Conservation (phyloP, 2,888 invertebrate genomes). For the Drosophila robusta region DNA sequence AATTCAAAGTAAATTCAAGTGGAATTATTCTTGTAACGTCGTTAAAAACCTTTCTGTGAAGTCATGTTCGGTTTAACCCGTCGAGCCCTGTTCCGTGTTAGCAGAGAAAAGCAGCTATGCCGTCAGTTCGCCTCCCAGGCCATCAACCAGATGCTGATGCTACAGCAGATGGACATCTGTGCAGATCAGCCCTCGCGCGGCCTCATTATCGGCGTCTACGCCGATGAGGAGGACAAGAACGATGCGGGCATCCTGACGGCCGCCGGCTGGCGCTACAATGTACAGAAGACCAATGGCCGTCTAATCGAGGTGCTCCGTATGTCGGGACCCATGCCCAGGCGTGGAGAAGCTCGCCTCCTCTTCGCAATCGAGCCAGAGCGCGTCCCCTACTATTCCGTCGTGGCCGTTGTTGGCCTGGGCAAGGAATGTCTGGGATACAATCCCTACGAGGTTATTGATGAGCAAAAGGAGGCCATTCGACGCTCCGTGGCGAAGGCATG, state of each 20-base stretch:
- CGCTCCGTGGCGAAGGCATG: slow-evolving; percentile 89
- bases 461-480: slow-evolving; percentile 90
- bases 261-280: slow-evolving; percentile 87
- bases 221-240: slow-evolving; percentile 86
- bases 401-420: slow-evolving; percentile 92
- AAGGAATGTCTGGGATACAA: slow-evolving; percentile 89
- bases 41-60: neutral
- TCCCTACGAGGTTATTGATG: slow-evolving; percentile 89
- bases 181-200: slow-evolving; percentile 85
- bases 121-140: slow-evolving; percentile 78
- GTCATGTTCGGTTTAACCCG: slow-evolving; percentile 70
- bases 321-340: slow-evolving; percentile 86
- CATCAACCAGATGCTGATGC: slow-evolving; percentile 80
- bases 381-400: slow-evolving; percentile 86
- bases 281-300: slow-evolving; percentile 86
- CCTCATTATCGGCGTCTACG: slow-evolving; percentile 88
- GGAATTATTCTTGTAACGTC: neutral
- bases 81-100: slow-evolving; percentile 33
- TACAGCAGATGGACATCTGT: slow-evolving; percentile 83
- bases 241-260: slow-evolving; percentile 88
- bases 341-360: slow-evolving; percentile 87
- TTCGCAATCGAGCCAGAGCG: slow-evolving; percentile 87
- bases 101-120: slow-evolving; percentile 8
- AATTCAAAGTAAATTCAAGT: slow-evolving; percentile 13
- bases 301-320: slow-evolving; percentile 86